These are phyloP conservation scores for Passer montanus DNA, from an alignment of 2,113 vertebrate genomes.

Conservation along the genomic window DNA sequence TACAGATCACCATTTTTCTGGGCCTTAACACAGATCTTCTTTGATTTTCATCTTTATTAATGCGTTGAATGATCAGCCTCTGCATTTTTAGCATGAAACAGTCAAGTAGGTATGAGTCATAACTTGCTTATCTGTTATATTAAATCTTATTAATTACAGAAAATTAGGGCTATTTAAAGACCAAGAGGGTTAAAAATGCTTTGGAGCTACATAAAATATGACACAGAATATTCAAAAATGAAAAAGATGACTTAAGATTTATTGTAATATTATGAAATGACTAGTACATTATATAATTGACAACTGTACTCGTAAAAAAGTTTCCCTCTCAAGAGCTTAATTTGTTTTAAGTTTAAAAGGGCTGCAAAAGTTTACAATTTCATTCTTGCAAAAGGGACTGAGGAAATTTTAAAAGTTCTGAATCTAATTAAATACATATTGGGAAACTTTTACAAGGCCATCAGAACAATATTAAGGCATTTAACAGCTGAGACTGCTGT, in stretches of 20 bases:
- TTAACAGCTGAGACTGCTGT: not conserved
- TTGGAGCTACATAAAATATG: not conserved
- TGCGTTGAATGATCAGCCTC: not conserved
- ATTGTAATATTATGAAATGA: not conserved
- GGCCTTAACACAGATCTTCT: not conserved
- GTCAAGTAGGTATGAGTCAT: not conserved
- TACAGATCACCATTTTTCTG: not conserved
- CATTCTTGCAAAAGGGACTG: not conserved
- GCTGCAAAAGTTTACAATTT: not conserved
- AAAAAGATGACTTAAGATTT: not conserved
- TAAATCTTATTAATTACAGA: not conserved
- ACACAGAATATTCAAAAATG: not conserved
- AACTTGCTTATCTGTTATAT: not conserved
- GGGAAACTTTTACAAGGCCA: not conserved
- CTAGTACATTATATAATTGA: fast-evolving
- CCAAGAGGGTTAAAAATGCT: not conserved
- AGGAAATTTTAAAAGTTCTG: not conserved
- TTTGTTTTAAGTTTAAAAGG: not conserved
- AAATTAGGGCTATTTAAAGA: not conserved
- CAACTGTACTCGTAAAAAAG: not conserved
- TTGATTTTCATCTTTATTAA: not conserved
- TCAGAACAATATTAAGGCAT: not conserved
- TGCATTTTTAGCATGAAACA: not conserved
- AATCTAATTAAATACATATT: not conserved
- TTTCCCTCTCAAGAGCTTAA: not conserved